Percentiles rank a stretch among this genome's conserved stretches.
Evolutionary conservation across 2,113 vertebrate genomes (phyloP).

Genomic region (Ascaphus truei): DNA sequence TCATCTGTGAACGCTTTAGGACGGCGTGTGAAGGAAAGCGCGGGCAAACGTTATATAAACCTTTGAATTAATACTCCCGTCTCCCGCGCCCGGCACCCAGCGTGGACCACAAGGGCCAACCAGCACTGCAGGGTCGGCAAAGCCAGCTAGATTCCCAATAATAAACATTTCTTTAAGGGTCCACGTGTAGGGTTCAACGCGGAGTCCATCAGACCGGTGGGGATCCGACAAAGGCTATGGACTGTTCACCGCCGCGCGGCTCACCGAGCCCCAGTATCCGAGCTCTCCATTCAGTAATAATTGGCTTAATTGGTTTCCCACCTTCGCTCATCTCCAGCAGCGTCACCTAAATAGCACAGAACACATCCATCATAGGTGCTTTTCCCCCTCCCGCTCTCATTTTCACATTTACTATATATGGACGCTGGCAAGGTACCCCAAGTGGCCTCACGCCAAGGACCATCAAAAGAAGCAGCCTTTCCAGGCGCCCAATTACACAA

Average conservation of each 20-base stretch:
- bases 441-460: slow-evolving; percentile 22
- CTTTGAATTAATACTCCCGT: too few relatives aligned
- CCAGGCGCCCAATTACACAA: slow-evolving; percentile 2
- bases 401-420: slow-evolving; percentile 25
- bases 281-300: slow-evolving; percentile 1
- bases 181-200: background rate
- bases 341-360: background rate
- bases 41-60: too few relatives aligned
- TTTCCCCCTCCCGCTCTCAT: background rate
- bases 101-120: too few relatives aligned
- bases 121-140: too few relatives aligned
- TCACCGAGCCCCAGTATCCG: slow-evolving; percentile 3
- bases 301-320: slow-evolving; percentile 30
- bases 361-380: slow-evolving; percentile 13
- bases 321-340: slow-evolving; percentile 19
- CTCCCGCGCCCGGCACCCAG: too few relatives aligned
- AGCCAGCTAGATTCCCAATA: background rate
- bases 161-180: slow-evolving; percentile 18
- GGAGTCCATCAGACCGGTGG: background rate
- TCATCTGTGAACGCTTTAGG: too few relatives aligned
- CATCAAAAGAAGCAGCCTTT: background rate
- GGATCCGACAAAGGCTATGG: background rate
- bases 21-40: too few relatives aligned
- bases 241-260: slow-evolving; percentile 2
- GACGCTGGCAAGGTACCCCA: slow-evolving; percentile 15